These are phyloP conservation scores for Steromphala cineraria DNA, from an alignment of 2,888 invertebrate genomes.

Conservation along the genomic window DNA sequence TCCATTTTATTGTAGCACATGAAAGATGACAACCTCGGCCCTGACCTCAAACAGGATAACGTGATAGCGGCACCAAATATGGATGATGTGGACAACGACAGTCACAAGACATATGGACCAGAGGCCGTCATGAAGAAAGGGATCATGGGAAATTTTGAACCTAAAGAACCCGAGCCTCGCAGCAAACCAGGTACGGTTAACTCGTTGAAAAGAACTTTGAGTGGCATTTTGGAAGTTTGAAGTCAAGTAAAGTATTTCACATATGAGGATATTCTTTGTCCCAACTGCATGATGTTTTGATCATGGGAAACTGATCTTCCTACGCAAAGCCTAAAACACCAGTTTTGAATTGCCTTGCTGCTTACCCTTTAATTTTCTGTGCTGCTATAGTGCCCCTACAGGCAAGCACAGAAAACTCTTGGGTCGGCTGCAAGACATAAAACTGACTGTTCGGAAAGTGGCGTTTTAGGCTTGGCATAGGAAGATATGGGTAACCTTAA, in stretches of 20 bases:
- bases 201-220: neutral
- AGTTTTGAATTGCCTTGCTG: no score
- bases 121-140: constrained; percentile 69
- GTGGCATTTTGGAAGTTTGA: neutral
- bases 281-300: no score
- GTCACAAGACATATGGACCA: constrained; percentile 28
- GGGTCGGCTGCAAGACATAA: no score
- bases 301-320: no score
- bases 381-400: no score
- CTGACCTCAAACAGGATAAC: neutral
- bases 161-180: constrained; percentile 75
- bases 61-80: neutral
- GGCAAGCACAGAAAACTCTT: no score
- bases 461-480: no score
- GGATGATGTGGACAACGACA: constrained; percentile 21
- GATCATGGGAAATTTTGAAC: constrained; percentile 87
- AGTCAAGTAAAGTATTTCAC: neutral
- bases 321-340: no score
- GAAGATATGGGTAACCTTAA: no score
- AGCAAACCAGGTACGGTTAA: constrained; percentile 58
- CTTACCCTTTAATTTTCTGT: no score
- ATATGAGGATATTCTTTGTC: no score
- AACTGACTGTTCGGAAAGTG: no score
- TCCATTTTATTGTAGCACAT: neutral
- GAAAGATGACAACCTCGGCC: neutral